Evolutionary conservation across 2,888 invertebrate genomes (phyloP).

Genomic region (Rhaphigaster nebulosa): DNA sequence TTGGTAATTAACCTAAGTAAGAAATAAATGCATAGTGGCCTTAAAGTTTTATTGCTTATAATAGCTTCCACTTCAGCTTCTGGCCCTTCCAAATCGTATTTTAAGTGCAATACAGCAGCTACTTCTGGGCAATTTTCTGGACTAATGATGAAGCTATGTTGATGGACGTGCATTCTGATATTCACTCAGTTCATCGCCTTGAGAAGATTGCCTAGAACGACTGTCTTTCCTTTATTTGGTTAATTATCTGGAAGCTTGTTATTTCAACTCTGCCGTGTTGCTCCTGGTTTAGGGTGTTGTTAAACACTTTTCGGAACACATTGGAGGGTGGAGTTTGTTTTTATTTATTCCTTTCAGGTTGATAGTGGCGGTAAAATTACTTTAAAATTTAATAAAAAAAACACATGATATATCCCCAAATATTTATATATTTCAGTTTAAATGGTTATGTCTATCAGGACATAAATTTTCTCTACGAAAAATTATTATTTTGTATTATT

Average conservation of each 20-base stretch:
- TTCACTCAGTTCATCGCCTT: slow-evolving; percentile 10
- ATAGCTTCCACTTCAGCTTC: neutral
- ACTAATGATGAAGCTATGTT: neutral
- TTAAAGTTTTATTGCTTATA: slow-evolving; percentile 18
- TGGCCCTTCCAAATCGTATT: neutral
- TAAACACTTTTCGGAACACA: neutral
- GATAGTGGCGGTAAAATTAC: neutral
- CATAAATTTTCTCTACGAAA: too few relatives aligned
- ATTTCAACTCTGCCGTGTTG: neutral
- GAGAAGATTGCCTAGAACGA: neutral
- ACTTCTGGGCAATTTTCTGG: neutral
- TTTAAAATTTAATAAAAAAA: too few relatives aligned
- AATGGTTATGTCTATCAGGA: too few relatives aligned
- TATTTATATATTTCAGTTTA: too few relatives aligned
- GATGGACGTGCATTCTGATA: neutral
- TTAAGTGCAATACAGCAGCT: neutral
- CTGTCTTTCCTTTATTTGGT: neutral
- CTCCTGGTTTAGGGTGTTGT: neutral
- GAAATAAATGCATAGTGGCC: neutral
- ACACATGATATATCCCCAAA: too few relatives aligned
- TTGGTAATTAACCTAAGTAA: neutral
- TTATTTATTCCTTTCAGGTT: neutral
- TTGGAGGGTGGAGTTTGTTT: neutral
- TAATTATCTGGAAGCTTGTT: slow-evolving; percentile 16
- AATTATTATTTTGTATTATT: too few relatives aligned